phyloP scores from a whole-genome alignment of 2,113 vertebrate species.

The Pterocles orientalis region DNA sequence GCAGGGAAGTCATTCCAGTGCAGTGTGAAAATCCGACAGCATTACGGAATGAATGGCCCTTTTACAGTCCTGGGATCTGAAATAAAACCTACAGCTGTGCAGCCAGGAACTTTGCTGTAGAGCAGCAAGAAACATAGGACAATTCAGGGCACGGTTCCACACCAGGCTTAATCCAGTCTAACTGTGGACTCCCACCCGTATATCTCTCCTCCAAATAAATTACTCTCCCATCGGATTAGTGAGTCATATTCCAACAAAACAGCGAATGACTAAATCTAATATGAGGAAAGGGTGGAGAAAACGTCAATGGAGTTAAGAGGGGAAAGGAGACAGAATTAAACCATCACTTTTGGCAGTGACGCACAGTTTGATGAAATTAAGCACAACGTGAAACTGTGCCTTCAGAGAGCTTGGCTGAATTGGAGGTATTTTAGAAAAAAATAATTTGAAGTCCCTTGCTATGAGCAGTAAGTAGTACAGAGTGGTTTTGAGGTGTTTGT shows the following conservation, averaged over 20 bases:
- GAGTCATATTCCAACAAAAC: slow-evolving; percentile 25
- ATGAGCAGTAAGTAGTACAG: neutral
- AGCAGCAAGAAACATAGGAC: neutral
- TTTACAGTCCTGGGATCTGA: neutral
- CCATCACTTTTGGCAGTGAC: neutral
- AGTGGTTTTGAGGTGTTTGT: neutral
- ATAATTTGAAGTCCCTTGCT: neutral
- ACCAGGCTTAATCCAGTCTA: neutral
- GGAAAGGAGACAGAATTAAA: slow-evolving; percentile 33
- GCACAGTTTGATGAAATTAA: slow-evolving; percentile 28
- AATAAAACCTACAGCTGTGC: slow-evolving; percentile 39
- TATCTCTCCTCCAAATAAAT: slow-evolving; percentile 8
- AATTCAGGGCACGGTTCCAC: neutral
- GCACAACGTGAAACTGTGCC: neutral
- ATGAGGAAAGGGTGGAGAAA: neutral
- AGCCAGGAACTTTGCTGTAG: neutral
- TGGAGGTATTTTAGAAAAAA: neutral
- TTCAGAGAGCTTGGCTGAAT: neutral
- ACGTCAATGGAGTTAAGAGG: neutral
- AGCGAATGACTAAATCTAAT: neutral
- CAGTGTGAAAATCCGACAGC: neutral
- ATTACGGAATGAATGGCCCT: neutral
- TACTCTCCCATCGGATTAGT: neutral
- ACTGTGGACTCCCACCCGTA: neutral
- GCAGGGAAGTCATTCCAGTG: neutral